Base-by-base conservation (phyloP, 2,797 vertebrate species). In the Craterocephalus amniculus region DNA sequence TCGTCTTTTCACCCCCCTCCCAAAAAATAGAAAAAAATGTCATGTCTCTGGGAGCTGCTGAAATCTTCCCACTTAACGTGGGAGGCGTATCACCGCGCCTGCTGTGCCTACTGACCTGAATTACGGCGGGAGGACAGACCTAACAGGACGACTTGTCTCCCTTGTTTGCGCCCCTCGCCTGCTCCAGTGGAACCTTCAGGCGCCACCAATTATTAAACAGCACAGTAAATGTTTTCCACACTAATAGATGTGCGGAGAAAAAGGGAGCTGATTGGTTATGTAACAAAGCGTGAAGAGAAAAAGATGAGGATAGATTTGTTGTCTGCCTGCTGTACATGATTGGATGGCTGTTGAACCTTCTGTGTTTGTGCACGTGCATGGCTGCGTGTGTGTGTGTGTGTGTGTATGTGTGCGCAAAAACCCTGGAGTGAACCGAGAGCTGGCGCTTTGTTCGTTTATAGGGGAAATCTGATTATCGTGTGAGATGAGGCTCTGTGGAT, bases 81-180 rank as follows among this genome's bases (percentile, higher is more conserved):
- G 78, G 81, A 83, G 81, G 71, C 59, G 70, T 84, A 77, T 78
- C 61, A 63, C 59, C 71, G 77, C 66, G 75, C 84, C 76, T 67
- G 73, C 85, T 88, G 86, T 81, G 84, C 77, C 75, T 67, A 71
- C 74, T 89, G 86, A 87, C 89, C 88, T 86, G 67, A 87, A 87
- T 90, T 78, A 66, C 69, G 76, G 68, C n/a, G 58, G 61, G 68
- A 81, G 71, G 73, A 78, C 70, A 70, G 73, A 61, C 76, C 83
- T 70, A 79, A 86, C 84, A 80, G 79, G 79, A 84, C 81, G 81
- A 83, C 55, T 72, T 69, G 9, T 29, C 76, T 38, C 48, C 27
- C 38, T 31, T 14, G 14, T n/a, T 29, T 27, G 13, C 51, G 31
- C 45, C 26, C 24, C 29, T 35, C 34, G 60, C 36, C 58, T 59